Evolutionary conservation across 2,797 vertebrate genomes (phyloP), one percentile per base, ranked within the genome.

Genomic region (Coreius guichenoti): DNA sequence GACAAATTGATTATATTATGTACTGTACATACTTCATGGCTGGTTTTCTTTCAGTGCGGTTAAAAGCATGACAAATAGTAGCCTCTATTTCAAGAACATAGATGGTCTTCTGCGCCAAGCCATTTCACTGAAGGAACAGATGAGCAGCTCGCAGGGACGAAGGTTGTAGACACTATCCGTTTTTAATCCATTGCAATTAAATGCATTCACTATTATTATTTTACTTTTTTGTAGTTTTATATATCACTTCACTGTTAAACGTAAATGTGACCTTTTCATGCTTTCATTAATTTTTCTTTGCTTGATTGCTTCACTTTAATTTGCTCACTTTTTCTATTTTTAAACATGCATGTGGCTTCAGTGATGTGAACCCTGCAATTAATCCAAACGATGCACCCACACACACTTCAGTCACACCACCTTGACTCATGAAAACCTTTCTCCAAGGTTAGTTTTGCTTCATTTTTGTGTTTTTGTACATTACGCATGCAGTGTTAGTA

Each of bases 51-150:
- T 21, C 93, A 99, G 98, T 8, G 98, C 98, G 0, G 97, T 99
- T 89, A 99, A 97, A 94, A 98, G 93, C 92, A 98, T 99, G 95
- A 95, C 96, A 0, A 98, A 98, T 93, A 99, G 98, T 93, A 95
- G 95, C 0, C 79, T 97, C 72, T 97, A 97, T 92, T 99, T 99
- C 95, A 97, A 96, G 92, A 98, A 96, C 89, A 97, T 99, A 0
- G 97, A 99, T 78, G 90, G 95, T 16, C 93, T 99, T 51, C 97
- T 99, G n/a, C 96, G 94, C 8, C 96, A 98, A 8, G 95, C 97
- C 91, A 98, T 97, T 82, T 93, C 91, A 89, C 87, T 96, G 88
- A 99, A 97, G 89, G 97, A 98, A 16, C 96, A 97, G 92, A 96
- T 99, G 56, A 95, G 93, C 29, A 86, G 86, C 23, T 70, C 95